Base-by-base conservation (phyloP, 1,140 invertebrate genomes). In the Rhizoglyphus robini region DNA sequence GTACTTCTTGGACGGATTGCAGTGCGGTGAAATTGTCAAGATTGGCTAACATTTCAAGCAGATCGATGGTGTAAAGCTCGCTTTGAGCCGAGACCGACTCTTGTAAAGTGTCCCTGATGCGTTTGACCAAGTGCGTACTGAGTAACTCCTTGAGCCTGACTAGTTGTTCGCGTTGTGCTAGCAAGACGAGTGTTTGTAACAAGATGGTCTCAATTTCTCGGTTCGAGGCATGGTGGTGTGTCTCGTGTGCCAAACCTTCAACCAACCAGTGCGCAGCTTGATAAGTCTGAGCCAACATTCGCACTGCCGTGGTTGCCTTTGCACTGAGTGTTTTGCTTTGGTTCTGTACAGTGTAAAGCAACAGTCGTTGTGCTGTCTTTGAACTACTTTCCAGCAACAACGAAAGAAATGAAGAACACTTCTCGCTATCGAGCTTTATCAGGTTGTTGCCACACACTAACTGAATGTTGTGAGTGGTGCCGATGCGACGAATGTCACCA, bases 381-480 rank as follows among this genome's bases (percentile, higher is more conserved):
- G 58, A 60, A n/a, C 15, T 29, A 60, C 58, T 29, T 46, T 60
- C 11, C 29, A 60, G 29, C 15, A 60, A 46, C 15, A 60, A 46
- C n/a, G n/a, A 29, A 1, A 60, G 13, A 27, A 60, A 60, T 60
- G 58, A 13, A 20, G 13, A 23, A 46, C 58, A 60, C 15, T 38
- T 60, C 23, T 60, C 58, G 2, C 18, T 4, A 23, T n/a, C 3
- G 15, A 60, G 13, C 36, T 46, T 13, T 20, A 34, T n/a, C 2
- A 60, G 15, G 36, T 34, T 60, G 3, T n/a, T 8, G 3, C 58
- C 38, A 46, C 58, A 60, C 2, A 60, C 30, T 34, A 60, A 27
- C 36, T 60, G 58, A 23, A 60, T 60, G 27, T 60, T 60, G 29
- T 60, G 58, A 23, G 25, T 29, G 3, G 58, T 60, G 15, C 58